Evolutionary conservation across 2,113 vertebrate genomes (phyloP).

Genomic region (Heloderma charlesbogerti): DNA sequence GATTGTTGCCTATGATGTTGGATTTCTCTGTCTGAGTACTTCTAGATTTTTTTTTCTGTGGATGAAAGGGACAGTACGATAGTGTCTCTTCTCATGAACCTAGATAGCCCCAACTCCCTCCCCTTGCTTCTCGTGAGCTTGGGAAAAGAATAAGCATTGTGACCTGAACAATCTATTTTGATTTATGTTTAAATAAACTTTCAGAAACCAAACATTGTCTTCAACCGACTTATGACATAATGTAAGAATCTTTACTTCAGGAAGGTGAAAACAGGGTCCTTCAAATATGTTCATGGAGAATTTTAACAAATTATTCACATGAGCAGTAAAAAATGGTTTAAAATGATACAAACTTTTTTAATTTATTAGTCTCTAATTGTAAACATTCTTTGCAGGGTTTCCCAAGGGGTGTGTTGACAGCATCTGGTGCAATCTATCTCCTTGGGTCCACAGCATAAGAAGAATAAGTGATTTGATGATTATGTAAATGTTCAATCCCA

Average conservation of each 20-base stretch:
- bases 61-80: background rate
- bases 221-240: background rate
- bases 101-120: background rate
- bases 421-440: constrained; percentile 12
- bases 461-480: constrained; percentile 21
- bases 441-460: background rate
- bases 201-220: background rate
- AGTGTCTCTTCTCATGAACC: background rate
- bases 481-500: constrained; percentile 27
- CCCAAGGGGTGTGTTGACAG: constrained; percentile 1
- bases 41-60: background rate
- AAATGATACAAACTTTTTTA: background rate
- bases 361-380: constrained; percentile 7
- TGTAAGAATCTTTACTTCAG: background rate
- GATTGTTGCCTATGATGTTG: background rate
- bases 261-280: background rate
- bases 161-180: background rate
- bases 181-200: constrained; percentile 14
- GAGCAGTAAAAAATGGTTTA: background rate
- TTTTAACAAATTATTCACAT: constrained; percentile 5
- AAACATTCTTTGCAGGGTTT: constrained; percentile 17
- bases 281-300: background rate
- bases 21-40: background rate
- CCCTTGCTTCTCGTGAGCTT: background rate
- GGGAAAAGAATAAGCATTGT: background rate